Evolutionary conservation across 2,113 vertebrate species (phyloP), one percentile per base, ranked within the genome.

Genomic region (Heteronetta atricapilla): DNA sequence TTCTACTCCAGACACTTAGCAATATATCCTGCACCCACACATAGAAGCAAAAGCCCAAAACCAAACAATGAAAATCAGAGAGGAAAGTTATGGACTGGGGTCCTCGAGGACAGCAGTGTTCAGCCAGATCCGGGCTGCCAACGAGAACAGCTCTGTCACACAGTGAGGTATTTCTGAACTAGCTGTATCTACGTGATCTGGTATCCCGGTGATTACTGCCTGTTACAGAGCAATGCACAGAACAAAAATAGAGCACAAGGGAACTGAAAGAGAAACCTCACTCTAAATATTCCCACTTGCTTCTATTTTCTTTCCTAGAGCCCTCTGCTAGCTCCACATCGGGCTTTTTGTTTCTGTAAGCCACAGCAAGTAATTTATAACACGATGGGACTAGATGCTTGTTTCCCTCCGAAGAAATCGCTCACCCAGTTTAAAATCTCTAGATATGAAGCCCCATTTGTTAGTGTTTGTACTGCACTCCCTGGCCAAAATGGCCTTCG

Each of bases 241-340:
- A 79, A 64, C 33, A 86, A 83, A 96, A 95, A 95, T 86, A 95
- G 90, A 81, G 85, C 56, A 78, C 79, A 14, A 88, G 58, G 10
- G 82, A 97, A 91, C 69, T 93, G 93, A 95, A 96, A 96, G 93
- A 96, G 94, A 96, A 95, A 96, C 87, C 69, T 68, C 8, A 0
- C 42, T 89, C 93, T 94, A 94, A 96, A 93, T 91, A 97, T 82
- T 96, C 77, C 60, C 80, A 48, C 76, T 93, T 80, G 90, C 36
- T 96, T 93, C 88, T 97, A 86, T 95, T 94, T 94, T 92, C 66
- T 53, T 92, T 56, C 48, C 34, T 52, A 25, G 22, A 79, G 36
- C 36, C 36, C 64, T 53, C 85, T 82, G 52, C 33, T 10, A 88
- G 48, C 44, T 86, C 79, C 44, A 48, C 38, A 83, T 21, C 0